These are phyloP conservation scores for Orientallactaga sibirica DNA, from an alignment of 2,797 vertebrate species.

Conservation along the genomic window DNA sequence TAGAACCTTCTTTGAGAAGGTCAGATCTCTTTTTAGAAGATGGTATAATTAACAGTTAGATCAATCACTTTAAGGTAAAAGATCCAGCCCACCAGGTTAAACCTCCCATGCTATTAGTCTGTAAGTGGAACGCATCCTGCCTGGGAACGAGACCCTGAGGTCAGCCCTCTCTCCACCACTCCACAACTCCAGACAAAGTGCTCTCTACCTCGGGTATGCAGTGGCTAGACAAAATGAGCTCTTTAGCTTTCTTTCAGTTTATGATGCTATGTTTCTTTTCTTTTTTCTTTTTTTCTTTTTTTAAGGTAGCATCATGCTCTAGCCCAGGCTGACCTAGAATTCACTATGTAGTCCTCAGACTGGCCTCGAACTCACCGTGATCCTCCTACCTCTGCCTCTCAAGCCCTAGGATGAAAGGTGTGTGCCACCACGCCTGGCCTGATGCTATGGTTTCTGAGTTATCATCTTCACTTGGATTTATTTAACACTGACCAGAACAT, in stretches of 20 bases:
- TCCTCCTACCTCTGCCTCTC: too few relatives aligned
- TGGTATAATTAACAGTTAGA: slow-evolving; percentile 61
- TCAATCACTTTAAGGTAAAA: slow-evolving; percentile 70
- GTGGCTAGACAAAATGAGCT: neutral
- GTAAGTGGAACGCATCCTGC: neutral
- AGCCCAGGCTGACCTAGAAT: too few relatives aligned
- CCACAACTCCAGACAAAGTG: slow-evolving; percentile 3
- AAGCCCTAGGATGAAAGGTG: too few relatives aligned
- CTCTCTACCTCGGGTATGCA: neutral
- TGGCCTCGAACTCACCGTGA: too few relatives aligned
- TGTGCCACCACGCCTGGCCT: too few relatives aligned
- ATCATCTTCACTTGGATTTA: slow-evolving; percentile 55
- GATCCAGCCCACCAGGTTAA: slow-evolving; percentile 47
- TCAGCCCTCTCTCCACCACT: neutral
- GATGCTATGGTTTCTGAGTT: slow-evolving; percentile 58
- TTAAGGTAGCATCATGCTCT: too few relatives aligned
- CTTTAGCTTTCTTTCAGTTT: slow-evolving; percentile 32
- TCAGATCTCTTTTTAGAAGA: slow-evolving; percentile 70
- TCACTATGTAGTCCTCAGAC: too few relatives aligned
- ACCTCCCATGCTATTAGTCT: slow-evolving; percentile 47
- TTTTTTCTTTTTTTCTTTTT: too few relatives aligned
- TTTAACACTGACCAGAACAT: slow-evolving; percentile 48
- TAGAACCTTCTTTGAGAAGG: slow-evolving; percentile 51
- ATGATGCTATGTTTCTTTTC: neutral
- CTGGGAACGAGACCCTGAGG: neutral